Base-by-base conservation (phyloP, 2,888 invertebrate genomes). In the Pseudolycoriella hygida region DNA sequence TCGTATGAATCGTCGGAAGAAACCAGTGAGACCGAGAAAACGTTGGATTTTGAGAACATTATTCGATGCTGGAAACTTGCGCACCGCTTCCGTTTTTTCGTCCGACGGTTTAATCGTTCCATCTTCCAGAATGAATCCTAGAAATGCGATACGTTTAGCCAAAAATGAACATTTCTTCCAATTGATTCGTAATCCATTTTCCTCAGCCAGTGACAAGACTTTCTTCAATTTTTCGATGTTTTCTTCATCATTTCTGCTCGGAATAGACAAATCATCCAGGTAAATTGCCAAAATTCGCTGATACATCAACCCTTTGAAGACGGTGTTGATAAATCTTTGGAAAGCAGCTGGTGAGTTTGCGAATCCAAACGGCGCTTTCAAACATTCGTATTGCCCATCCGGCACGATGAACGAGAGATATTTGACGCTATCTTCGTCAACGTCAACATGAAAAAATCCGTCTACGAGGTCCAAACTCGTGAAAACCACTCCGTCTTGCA, bases 401-500 rank as follows among this genome's bases (percentile, higher is more conserved):
- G 14, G 32, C 8, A 34, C 34, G 2, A 43, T 14, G 18, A 43
- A 43, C 6, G 43, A 8, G 11, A 14, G 15, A n/a, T 43, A 43
- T 17, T 46, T 46, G 11, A 15, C 15, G 46, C 55, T 57, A 2
- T 47, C 44, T 47, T 51, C 46, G 15, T 54, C 53, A 3, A 60
- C 46, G n/a, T 57, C n/a, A 55, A 46, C 59, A 57, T 37, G 57
- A 57, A 48, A n/a, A n/a, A 57, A 58, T 18, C n/a, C 40, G n/a
- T 40, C 18, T 11, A 34, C 53, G 8, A 58, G 40, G 46, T 58
- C 56, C 3, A 60, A 44, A 3, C 54, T 55, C 32, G 50, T 55
- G 45, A 56, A 57, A 12, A 52, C 32, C 45, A 38, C 47, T 12
- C 52, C 52, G 6, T 41, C 49, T 42, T 53, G 47, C 14, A 56